Percentiles rank a stretch among this genome's conserved stretches.
Evolutionary conservation across 2,888 invertebrate genomes (phyloP).

Genomic region (Diabrotica balteata): DNA sequence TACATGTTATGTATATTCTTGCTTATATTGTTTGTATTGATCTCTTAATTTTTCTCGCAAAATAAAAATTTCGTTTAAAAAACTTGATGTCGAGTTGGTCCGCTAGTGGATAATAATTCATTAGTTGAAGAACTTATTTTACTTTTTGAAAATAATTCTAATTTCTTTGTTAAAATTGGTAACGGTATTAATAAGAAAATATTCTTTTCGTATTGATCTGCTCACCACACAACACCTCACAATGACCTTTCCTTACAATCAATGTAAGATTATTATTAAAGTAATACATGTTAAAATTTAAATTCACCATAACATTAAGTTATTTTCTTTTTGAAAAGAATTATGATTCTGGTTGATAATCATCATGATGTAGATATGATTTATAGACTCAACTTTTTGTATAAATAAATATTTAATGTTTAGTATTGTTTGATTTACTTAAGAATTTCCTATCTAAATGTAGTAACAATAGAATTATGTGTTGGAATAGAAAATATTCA

Average conservation of each 20-base stretch:
- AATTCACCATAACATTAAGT: conserved; percentile 9
- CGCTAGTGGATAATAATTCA: no score
- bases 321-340: conserved; percentile 24
- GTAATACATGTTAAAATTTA: conserved; percentile 18
- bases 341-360: conserved; percentile 30
- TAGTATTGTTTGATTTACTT: conserved; percentile 5
- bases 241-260: conserved; percentile 7
- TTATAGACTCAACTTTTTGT: conserved; percentile 48
- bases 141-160: no score
- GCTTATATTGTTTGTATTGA: no score
- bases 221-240: not conserved
- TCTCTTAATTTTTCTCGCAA: no score
- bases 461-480: no score
- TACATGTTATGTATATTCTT: no score
- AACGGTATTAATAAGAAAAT: not conserved
- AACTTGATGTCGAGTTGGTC: no score
- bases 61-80: no score
- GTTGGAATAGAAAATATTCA: no score
- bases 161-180: no score
- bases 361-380: conserved; percentile 46
- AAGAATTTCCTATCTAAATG: not conserved
- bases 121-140: no score
- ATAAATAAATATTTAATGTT: conserved; percentile 45
- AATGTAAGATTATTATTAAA: conserved; percentile 11
- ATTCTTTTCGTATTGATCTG: not conserved